A percentile compares a stretch with the other conserved stretches of the same genome.
These are phyloP conservation scores for Linnaemya vulpina DNA, from an alignment of 2,888 invertebrate species.

Conservation along the genomic window DNA sequence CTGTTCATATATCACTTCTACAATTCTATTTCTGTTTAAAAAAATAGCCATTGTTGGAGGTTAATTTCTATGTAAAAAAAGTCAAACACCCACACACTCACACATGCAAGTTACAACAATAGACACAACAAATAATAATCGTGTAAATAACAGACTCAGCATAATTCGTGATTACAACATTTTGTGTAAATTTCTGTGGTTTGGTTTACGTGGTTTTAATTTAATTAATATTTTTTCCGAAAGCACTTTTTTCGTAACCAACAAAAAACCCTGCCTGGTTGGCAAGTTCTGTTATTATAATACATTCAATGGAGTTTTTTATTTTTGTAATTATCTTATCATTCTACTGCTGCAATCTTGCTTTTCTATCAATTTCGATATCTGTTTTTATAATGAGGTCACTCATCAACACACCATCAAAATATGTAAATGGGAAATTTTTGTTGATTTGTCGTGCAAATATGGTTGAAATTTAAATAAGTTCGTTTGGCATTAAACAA, in stretches of 20 bases:
- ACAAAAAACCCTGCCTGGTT: constrained; percentile 33
- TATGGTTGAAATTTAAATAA: constrained; percentile 69
- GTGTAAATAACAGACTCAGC: constrained; percentile 79
- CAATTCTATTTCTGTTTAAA: neutral
- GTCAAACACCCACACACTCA: neutral
- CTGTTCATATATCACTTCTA: neutral
- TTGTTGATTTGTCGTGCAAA: constrained; percentile 65
- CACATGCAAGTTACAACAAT: constrained; percentile 52
- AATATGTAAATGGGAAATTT: constrained; percentile 61
- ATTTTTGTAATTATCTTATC: constrained; percentile 16
- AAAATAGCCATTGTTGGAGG: constrained; percentile 20
- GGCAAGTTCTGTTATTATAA: constrained; percentile 34
- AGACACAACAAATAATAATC: constrained; percentile 73
- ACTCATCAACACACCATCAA: constrained; percentile 63
- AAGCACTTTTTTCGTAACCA: constrained; percentile 63
- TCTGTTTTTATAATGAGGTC: constrained; percentile 60
- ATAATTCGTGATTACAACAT: constrained; percentile 82
- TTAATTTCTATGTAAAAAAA: constrained; percentile 26
- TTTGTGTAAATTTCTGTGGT: constrained; percentile 80
- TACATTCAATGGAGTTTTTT: constrained; percentile 1
- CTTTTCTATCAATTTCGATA: constrained; percentile 30
- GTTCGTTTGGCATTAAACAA: constrained; percentile 41
- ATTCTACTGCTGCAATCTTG: neutral
- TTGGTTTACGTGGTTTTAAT: constrained; percentile 81
- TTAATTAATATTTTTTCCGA: constrained; percentile 79